Conservation (phyloP, 2,888 invertebrate species). For the Lapara coniferarum region DNA sequence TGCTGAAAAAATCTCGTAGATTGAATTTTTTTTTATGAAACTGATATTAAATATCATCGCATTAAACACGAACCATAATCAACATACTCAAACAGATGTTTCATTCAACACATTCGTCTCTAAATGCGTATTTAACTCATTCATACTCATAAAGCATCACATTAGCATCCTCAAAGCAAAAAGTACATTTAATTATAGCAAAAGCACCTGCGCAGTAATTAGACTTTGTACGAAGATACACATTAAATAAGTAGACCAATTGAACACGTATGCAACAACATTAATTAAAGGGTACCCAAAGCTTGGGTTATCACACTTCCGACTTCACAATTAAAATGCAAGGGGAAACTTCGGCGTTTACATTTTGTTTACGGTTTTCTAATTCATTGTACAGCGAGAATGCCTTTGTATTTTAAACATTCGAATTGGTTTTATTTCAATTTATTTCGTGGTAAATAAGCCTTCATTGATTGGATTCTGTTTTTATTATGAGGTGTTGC, state of each 20-base stretch:
- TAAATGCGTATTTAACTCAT: constrained; percentile 14
- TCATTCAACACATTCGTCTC: constrained; percentile 12
- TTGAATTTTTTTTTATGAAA: neutral
- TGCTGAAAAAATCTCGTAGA: no score
- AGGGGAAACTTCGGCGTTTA: constrained; percentile 68
- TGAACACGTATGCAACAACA: constrained; percentile 75
- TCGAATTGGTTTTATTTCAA: neutral
- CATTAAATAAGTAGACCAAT: constrained; percentile 44
- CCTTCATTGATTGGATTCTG: no score
- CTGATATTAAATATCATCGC: neutral
- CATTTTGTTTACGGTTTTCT: constrained; percentile 56
- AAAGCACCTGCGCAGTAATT: constrained; percentile 41
- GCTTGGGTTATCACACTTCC: constrained; percentile 78
- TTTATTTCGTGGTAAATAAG: neutral
- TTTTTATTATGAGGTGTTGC: no score
- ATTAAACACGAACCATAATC: constrained; percentile 9
- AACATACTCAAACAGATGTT: constrained; percentile 5
- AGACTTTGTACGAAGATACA: constrained; percentile 43
- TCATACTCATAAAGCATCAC: constrained; percentile 8
- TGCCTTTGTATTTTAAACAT: neutral
- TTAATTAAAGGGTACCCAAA: constrained; percentile 80
- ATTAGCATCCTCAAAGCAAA: constrained; percentile 15
- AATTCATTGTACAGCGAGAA: constrained; percentile 42
- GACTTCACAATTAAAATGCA: constrained; percentile 76
- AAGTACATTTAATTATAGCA: constrained; percentile 42